Percentiles rank a stretch among this genome's conserved stretches.
These are phyloP conservation scores for Rhagoletis zephyria DNA, from an alignment of 1,140 invertebrate genomes.

Conservation along the genomic window DNA sequence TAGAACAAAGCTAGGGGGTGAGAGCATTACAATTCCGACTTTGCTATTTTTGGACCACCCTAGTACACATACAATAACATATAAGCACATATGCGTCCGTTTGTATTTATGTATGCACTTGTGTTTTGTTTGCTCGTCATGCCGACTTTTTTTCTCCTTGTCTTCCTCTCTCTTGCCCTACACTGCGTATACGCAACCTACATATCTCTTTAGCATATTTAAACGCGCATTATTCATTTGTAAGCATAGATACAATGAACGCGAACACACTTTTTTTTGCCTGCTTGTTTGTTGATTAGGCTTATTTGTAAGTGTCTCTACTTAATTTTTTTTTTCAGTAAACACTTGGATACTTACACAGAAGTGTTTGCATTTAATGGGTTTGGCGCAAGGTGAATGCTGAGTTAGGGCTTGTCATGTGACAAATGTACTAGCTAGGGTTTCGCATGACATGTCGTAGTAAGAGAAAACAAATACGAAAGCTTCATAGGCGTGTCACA, in stretches of 20 bases:
- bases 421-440: conserved; percentile 21
- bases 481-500: no score
- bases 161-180: no score
- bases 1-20: no score
- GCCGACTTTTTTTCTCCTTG: neutral
- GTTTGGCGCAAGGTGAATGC: conserved; percentile 8
- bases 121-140: neutral
- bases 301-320: conserved; percentile 7
- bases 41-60: no score
- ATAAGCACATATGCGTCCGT: neutral
- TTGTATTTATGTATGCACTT: neutral
- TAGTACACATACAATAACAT: neutral
- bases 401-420: conserved; percentile 16
- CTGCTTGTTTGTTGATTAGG: neutral
- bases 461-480: no score
- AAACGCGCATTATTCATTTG: neutral
- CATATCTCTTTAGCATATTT: neutral
- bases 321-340: neutral
- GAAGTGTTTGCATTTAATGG: conserved; percentile 29
- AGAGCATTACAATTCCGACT: no score
- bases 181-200: conserved; percentile 1
- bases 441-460: neutral
- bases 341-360: neutral
- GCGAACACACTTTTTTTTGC: conserved; percentile 3
- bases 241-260: conserved; percentile 5